phyloP scores from a whole-genome alignment of 1,140 invertebrate species.

The Philaenus spumarius region DNA sequence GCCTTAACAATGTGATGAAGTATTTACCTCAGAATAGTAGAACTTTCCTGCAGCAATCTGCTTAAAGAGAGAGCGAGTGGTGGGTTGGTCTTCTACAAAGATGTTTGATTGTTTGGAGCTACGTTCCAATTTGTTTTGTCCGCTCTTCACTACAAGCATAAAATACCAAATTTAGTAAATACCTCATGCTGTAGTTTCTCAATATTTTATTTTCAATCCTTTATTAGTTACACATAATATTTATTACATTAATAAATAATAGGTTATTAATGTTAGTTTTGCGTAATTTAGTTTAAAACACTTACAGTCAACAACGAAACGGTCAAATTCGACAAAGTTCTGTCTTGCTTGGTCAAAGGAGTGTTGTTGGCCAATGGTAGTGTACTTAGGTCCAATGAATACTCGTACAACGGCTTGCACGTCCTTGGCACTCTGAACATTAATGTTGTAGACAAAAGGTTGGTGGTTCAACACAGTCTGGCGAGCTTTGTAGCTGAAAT shows the following conservation, averaged over 20 bases:
- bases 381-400: constrained; percentile 62
- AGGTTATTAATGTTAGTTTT: no score
- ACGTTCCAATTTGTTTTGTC: constrained; percentile 11
- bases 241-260: no score
- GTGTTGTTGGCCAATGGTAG: constrained; percentile 45
- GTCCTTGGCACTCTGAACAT: constrained; percentile 48
- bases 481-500: constrained; percentile 30
- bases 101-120: constrained; percentile 11
- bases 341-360: constrained; percentile 24
- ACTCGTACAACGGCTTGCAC: constrained; percentile 50
- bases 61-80: constrained; percentile 49
- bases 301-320: constrained; percentile 32
- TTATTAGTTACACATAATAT: no score
- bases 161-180: no score
- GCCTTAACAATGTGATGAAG: no score
- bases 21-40: neutral
- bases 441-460: constrained; percentile 53
- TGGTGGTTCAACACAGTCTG: constrained; percentile 56
- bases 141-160: constrained; percentile 10
- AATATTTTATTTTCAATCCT: no score
- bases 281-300: no score
- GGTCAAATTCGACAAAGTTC: constrained; percentile 37
- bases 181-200: no score
- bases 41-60: constrained; percentile 31
- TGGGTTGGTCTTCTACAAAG: constrained; percentile 2